A percentile compares a stretch with the other conserved stretches of the same genome.
These are phyloP conservation scores for Lasioglossum figueresi DNA, from an alignment of 2,888 invertebrate genomes.

Conservation along the genomic window DNA sequence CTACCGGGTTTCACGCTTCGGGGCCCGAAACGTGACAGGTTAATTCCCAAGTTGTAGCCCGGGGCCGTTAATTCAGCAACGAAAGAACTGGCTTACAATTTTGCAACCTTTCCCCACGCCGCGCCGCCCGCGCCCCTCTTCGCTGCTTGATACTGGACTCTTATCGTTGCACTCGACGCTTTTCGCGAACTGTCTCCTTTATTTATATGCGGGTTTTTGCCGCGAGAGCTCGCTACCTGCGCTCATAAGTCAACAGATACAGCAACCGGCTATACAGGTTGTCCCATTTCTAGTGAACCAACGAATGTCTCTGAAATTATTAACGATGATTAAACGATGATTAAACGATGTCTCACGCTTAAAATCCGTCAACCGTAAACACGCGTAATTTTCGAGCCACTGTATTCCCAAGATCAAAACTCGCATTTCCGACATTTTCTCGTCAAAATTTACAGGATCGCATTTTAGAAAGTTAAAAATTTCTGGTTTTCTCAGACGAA, in stretches of 20 bases:
- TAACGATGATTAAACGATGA: no score
- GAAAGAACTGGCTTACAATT: constrained; percentile 4
- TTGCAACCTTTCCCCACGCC: background rate
- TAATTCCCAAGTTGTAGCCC: constrained; percentile 32
- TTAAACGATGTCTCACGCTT: no score
- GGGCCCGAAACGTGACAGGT: constrained; percentile 17
- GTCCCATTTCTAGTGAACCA: background rate
- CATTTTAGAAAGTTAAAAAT: no score
- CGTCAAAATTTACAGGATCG: no score
- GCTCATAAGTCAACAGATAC: constrained; percentile 1
- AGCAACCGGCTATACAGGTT: no score
- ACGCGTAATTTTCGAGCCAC: no score
- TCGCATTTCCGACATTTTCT: no score
- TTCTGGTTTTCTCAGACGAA: no score
- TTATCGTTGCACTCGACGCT: background rate
- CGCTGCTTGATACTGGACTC: background rate
- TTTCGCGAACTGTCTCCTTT: constrained; percentile 28
- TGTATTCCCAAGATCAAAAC: no score
- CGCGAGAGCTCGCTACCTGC: background rate
- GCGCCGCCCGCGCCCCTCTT: no score
- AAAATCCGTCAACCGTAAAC: no score
- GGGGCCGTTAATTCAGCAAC: constrained; percentile 41
- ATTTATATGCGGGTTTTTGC: constrained; percentile 21
- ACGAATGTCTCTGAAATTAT: no score
- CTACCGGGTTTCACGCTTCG: constrained; percentile 36